Evolutionary conservation across 2,113 vertebrate species (phyloP), one percentile per base, ranked within the genome.

Genomic region (Electrona antarctica): DNA sequence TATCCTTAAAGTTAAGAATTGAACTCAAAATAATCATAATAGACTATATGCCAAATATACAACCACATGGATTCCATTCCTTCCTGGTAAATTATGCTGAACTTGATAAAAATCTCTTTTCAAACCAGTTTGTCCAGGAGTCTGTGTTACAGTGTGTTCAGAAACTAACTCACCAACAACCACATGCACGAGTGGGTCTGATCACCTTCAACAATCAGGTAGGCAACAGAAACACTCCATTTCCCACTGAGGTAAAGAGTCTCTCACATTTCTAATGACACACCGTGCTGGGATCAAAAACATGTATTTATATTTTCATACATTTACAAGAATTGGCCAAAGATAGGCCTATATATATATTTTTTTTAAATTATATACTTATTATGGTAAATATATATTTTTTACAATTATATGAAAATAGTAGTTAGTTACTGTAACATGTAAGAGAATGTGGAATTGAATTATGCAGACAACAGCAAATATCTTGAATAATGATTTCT

Each of bases 181-280:
- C 87, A 13, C 77, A 81, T 33, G 67, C 13, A 4, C 71, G 83
- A 58, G 86, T 92, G 52, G 92, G 87, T 33, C 87, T 92, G 46
- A 83, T 92, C 83, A 89, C 89, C 15, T 93, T 92, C 79, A 93
- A 85, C 73, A 15, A 85, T 21, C 72, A 87, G 88, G 90, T 92
- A 82, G 5, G 0, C 2, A 10, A 45, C 7, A 51, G 8, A 29
- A 7, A 59, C 28, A 59, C 33, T 41, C 33, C 33, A 3, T 41
- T 41, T 41, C 33, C 33, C 33, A 41, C 33, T 41, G 33, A 4
- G 33, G 33, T 6, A 41, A 41, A 41, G 33, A 41, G 29, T 33
- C 29, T 33, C 4, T 4, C 4, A n/a, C n/a, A n/a, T n/a, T n/a
- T n/a, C n/a, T n/a, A n/a, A n/a, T n/a, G n/a, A n/a, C n/a, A n/a